phyloP scores from a whole-genome alignment of 1,140 invertebrate genomes.

The Drosophila obscura region DNA sequence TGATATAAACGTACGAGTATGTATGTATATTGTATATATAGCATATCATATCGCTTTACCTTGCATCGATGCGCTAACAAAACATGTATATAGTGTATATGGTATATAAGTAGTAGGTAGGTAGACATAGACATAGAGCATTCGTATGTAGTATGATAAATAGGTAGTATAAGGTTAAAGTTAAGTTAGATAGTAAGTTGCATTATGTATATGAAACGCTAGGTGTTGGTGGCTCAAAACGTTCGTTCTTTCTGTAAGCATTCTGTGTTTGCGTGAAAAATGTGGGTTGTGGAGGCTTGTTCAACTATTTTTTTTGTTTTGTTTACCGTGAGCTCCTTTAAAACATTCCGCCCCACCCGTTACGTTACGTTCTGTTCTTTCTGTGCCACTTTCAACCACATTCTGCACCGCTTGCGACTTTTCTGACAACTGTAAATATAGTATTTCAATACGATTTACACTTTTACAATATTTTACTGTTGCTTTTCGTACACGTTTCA shows the following conservation, averaged over 20 bases:
- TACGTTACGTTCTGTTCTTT: neutral
- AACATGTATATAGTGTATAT: conserved; percentile 69
- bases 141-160: conserved; percentile 58
- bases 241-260: conserved; percentile 56
- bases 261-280: conserved; percentile 48
- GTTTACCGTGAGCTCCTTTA: conserved; percentile 19
- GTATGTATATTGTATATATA: conserved; percentile 32
- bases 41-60: conserved; percentile 60
- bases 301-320: conserved; percentile 14
- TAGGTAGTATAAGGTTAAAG: conserved; percentile 49
- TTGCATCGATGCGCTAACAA: conserved; percentile 75
- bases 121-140: conserved; percentile 72
- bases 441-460: conserved; percentile 63
- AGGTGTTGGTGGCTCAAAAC: conserved; percentile 61
- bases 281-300: conserved; percentile 41
- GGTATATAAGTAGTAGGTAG: conserved; percentile 54
- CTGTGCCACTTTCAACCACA: conserved; percentile 17
- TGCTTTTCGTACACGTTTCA: conserved; percentile 80
- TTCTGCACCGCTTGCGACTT: conserved; percentile 15
- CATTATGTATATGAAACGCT: conserved; percentile 77
- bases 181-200: conserved; percentile 57
- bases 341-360: neutral
- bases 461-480: conserved; percentile 75
- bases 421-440: conserved; percentile 65
- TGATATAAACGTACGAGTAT: conserved; percentile 33